phyloP scores from a whole-genome alignment of 35 echinoderm and acorn worm genomes.

The Ophiothrix spiculata region DNA sequence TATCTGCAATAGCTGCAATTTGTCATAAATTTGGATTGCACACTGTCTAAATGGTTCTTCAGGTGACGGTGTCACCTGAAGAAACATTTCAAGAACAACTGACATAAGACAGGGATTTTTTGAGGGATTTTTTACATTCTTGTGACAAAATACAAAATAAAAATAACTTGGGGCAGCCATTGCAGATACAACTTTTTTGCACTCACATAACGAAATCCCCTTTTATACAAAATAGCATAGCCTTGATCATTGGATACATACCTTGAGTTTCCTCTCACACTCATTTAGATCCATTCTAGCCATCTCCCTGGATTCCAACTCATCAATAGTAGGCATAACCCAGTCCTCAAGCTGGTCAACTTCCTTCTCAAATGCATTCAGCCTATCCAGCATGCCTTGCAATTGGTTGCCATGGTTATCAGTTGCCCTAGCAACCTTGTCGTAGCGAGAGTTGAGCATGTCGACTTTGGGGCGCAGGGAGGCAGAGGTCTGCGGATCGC shows the following conservation, averaged over 20 bases:
- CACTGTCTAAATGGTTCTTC: background rate
- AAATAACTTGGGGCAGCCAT: too few species aligned
- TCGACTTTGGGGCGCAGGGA: slow-evolving; percentile 70
- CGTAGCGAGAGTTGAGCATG: slow-evolving; percentile 76
- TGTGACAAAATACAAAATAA: too few species aligned
- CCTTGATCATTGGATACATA: too few species aligned
- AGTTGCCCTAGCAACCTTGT: slow-evolving; percentile 53
- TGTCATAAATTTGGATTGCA: too few species aligned
- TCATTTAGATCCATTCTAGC: slow-evolving; percentile 31
- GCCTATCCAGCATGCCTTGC: slow-evolving; percentile 57
- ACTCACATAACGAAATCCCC: background rate
- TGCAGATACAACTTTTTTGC: too few species aligned
- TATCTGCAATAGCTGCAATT: too few species aligned
- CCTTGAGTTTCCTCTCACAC: slow-evolving; percentile 80
- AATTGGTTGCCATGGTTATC: slow-evolving; percentile 60
- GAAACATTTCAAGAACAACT: background rate
- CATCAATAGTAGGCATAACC: slow-evolving; percentile 78
- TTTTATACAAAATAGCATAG: too few species aligned
- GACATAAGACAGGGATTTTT: background rate
- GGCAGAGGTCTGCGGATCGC: slow-evolving; percentile 61
- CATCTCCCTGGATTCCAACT: slow-evolving; percentile 62
- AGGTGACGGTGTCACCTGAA: background rate
- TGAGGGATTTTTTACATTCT: background rate
- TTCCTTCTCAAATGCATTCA: slow-evolving; percentile 85
- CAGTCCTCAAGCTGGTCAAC: slow-evolving; percentile 90